Base-by-base conservation (phyloP, 2,113 vertebrate species). In the Actenoides lindsayi region DNA sequence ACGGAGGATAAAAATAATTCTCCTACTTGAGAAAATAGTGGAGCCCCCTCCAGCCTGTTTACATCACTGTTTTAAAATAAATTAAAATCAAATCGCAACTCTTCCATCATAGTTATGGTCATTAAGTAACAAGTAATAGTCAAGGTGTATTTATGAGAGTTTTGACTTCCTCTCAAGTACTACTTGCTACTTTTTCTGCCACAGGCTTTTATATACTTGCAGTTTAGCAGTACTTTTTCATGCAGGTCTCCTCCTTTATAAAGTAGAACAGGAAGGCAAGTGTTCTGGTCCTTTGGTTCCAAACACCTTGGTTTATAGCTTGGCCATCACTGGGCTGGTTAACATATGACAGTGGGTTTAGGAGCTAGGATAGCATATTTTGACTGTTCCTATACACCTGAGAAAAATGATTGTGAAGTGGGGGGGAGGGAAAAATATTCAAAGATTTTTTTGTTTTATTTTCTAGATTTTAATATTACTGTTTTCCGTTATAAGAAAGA, bases 401-500 rank as follows among this genome's bases (percentile, higher is more conserved):
- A 74, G 35, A 87, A 39, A 41, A 31, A 31, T 46, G 11, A 9
- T 70, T 70, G 41, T 60, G 25, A 83, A 89, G 15, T 37, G 11
- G 50, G 7, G 13, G 37, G 53, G 13, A 8, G 37, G 56, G 87
- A 62, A 3, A 41, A 68, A 9, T 37, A 46, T 14, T 65, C 16
- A 10, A 25, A 77, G 11, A 41, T 76, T 5, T 93, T 78, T 50
- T 4, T 14, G 31, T 59, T 97, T 86, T 94, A 13, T 92, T 96
- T 95, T 95, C 33, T 93, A 99, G 99, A 19, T 99, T 82, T 96
- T 99, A 97, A 97, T 99, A 86, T 51, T 97, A 19, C 20, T 98
- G 42, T 99, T 99, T 97, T 97, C 98, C 17, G 7, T 98, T 80
- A 99, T 99, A 97, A 98, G 99, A 96, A 99, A 97, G 94, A 98